Percentiles rank a stretch among this genome's conserved stretches.
phyloP scores from a whole-genome alignment of 2,888 invertebrate genomes.

The Myathropa florea region DNA sequence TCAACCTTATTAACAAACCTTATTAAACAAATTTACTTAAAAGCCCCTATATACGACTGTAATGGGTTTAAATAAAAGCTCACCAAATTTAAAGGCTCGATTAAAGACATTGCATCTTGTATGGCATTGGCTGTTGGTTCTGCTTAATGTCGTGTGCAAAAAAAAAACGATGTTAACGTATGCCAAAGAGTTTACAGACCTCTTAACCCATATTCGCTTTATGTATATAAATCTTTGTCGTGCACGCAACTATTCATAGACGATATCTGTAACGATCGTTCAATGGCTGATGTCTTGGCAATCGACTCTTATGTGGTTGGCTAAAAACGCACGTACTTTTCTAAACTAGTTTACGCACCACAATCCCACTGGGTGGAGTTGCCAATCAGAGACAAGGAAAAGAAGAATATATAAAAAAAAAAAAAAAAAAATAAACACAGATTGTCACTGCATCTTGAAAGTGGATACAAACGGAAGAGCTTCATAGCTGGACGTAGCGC shows the following conservation, averaged over 20 bases:
- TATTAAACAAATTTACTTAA: too few relatives aligned
- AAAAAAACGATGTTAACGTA: slow-evolving; percentile 31
- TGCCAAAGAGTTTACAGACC: slow-evolving; percentile 64
- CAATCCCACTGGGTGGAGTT: slow-evolving; percentile 49
- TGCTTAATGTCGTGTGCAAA: slow-evolving; percentile 17
- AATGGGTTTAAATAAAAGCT: neutral
- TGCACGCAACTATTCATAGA: slow-evolving; percentile 58
- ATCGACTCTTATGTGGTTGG: slow-evolving; percentile 32
- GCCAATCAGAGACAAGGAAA: slow-evolving; percentile 19
- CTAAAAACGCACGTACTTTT: slow-evolving; percentile 31
- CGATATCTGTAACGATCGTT: slow-evolving; percentile 55
- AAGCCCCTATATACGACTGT: too few relatives aligned
- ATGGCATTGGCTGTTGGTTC: neutral
- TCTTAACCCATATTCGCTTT: slow-evolving; percentile 63
- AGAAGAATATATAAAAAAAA: slow-evolving; percentile 11
- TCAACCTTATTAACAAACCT: too few relatives aligned
- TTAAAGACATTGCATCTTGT: neutral
- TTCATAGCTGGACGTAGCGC: slow-evolving; percentile 17
- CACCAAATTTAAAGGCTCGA: neutral
- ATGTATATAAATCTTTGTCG: slow-evolving; percentile 62
- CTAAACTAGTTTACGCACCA: slow-evolving; percentile 46
- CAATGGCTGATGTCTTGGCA: slow-evolving; percentile 35
- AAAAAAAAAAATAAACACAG: slow-evolving; percentile 6
- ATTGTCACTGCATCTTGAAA: slow-evolving; percentile 51
- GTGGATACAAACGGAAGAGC: slow-evolving; percentile 55